Base-by-base conservation (phyloP, 2,797 vertebrate species). In the Rhynchotus rufescens region DNA sequence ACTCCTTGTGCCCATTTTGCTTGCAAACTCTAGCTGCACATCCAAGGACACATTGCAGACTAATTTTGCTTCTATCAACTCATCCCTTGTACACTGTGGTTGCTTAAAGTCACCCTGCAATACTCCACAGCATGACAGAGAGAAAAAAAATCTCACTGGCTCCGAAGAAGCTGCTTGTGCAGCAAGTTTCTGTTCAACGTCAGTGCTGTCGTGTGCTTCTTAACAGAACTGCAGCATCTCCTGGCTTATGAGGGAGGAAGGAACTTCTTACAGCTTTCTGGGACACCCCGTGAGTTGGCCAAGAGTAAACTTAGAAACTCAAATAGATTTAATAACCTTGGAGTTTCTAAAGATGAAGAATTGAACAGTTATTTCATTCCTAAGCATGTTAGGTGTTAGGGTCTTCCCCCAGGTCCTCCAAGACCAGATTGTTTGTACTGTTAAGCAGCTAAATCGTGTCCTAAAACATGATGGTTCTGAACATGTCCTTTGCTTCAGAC, bases 101-200 rank as follows among this genome's bases (percentile, higher is more conserved):
- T 85, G 19, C 56, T 38, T 44, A 32, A 36, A 15, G 77, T 82
- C 19, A 3, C n/a, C 14, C 25, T 82, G 19, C 49, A 64, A 2
- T 49, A 15, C 28, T 51, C 7, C 56, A 5, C 22, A 56, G 56
- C 57, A 36, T 20, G 59, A 30, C 36, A 88, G 44, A 74, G 26
- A 7, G 61, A 80, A 64, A 80, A 80, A 40, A 40, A 40, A 75
- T 57, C 36, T 45, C 47, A 0, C 44, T 73, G 34, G 64, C 52
- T 62, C 52, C 65, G 34, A 6, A 9, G 73, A 47, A 66, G 36
- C 15, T 78, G 44, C 61, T 54, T 81, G 16, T 54, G 51, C 22
- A 38, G 0, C 17, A 10, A 10, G 6, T 59, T 81, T 66, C 13
- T 40, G 42, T 26, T 54, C 4, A 0, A 25, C 28, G 9, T 45